A percentile compares a stretch with the other conserved stretches of the same genome.
Evolutionary conservation across 2,797 vertebrate species (phyloP).

Genomic region (Tarsius wallacei): DNA sequence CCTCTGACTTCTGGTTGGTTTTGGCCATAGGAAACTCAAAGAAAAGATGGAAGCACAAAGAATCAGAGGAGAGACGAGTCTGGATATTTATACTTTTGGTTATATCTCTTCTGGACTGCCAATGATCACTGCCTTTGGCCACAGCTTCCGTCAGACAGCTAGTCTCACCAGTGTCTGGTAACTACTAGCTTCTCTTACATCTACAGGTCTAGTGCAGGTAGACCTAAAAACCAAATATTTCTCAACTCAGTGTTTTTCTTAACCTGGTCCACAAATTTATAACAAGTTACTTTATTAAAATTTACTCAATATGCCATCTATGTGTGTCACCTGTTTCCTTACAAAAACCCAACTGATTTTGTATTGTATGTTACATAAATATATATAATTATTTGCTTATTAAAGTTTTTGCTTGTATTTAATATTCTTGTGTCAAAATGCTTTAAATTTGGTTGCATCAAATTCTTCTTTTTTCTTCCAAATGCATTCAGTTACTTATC

Average conservation of each 20-base stretch:
- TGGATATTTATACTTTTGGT: neutral
- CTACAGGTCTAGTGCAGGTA: neutral
- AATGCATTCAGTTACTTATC: neutral
- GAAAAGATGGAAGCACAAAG: neutral
- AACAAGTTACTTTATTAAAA: neutral
- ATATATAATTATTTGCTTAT: constrained; percentile 4
- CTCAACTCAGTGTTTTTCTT: neutral
- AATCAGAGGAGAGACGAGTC: neutral
- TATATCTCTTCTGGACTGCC: neutral
- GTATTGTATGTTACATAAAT: neutral
- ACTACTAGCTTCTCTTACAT: neutral
- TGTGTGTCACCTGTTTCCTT: neutral
- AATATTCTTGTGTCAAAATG: neutral
- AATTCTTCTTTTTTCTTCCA: neutral
- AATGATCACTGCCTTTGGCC: neutral
- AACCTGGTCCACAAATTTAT: neutral
- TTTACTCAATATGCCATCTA: neutral
- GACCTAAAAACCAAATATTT: neutral
- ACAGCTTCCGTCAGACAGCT: neutral
- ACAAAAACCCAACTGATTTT: neutral
- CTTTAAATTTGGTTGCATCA: neutral
- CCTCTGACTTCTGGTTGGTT: neutral
- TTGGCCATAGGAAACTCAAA: neutral
- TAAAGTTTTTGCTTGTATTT: neutral
- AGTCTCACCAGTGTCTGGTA: neutral